phyloP scores from a whole-genome alignment of 2,113 vertebrate genomes.

The Mesocricetus auratus region DNA sequence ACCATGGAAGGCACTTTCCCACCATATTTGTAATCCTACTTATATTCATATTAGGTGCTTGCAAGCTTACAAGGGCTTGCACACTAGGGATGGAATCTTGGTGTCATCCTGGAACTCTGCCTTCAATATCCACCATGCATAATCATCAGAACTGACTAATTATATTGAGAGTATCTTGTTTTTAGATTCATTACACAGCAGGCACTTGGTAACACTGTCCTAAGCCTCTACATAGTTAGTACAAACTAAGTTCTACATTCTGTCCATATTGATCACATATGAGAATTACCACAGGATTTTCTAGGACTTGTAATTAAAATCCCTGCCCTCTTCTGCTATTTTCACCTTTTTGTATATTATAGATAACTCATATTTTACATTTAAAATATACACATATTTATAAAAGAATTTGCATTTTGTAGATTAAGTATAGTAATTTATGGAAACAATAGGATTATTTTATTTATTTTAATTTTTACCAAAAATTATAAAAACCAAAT shows the following conservation, averaged over 20 bases:
- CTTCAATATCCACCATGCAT: background rate
- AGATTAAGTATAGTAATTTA: background rate
- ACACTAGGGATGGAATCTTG: background rate
- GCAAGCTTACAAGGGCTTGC: background rate
- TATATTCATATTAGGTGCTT: background rate
- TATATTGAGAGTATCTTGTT: background rate
- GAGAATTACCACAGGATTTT: constrained; percentile 12
- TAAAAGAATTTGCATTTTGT: background rate
- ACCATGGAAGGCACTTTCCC: background rate
- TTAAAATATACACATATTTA: background rate
- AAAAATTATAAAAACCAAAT: constrained; percentile 38
- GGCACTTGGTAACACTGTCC: background rate
- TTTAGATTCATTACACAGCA: background rate
- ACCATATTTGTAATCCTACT: background rate
- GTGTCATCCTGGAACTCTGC: background rate
- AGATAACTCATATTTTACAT: background rate
- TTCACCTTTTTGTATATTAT: constrained; percentile 48
- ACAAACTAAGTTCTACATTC: background rate
- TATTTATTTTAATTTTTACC: constrained; percentile 62
- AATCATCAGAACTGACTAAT: background rate
- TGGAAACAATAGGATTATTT: constrained; percentile 25
- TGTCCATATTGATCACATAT: background rate
- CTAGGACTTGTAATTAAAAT: background rate
- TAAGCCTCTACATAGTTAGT: background rate
- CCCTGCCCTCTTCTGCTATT: background rate